Evolutionary conservation across 2,113 vertebrate species (phyloP).

Genomic region (Malurus alboscapulatus): DNA sequence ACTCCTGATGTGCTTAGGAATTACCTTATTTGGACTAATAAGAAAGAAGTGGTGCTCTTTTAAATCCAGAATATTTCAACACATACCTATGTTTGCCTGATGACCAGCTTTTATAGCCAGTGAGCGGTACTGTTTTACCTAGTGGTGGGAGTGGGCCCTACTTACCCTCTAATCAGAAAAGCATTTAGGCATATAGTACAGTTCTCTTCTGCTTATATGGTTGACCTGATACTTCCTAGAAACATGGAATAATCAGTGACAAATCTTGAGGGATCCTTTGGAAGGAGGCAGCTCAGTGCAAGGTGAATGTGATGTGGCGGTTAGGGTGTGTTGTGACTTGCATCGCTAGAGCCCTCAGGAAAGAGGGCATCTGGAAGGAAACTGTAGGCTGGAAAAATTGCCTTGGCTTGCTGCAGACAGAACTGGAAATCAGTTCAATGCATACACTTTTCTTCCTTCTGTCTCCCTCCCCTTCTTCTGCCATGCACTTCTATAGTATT

Average conservation of each 20-base stretch:
- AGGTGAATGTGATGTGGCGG: neutral
- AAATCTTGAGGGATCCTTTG: neutral
- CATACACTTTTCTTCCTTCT: neutral
- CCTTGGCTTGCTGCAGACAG: neutral
- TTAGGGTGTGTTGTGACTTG: neutral
- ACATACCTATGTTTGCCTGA: neutral
- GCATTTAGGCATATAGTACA: neutral
- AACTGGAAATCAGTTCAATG: neutral
- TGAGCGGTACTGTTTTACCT: neutral
- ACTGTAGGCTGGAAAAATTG: neutral
- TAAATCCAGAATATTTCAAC: neutral
- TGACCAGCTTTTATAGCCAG: neutral
- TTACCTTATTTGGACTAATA: neutral
- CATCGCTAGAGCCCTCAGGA: neutral
- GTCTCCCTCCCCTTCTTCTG: neutral
- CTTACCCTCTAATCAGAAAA: neutral
- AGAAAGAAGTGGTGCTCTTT: neutral
- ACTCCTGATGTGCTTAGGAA: neutral
- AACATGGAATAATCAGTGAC: neutral
- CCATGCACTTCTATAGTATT: neutral
- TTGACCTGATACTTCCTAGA: neutral
- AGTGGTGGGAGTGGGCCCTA: neutral
- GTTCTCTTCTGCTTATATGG: neutral
- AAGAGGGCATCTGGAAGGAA: neutral
- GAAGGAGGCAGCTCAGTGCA: neutral